Percentiles rank a stretch among this genome's conserved stretches.
Conservation (phyloP, 1,140 invertebrate species). For the Bombus superbus region DNA sequence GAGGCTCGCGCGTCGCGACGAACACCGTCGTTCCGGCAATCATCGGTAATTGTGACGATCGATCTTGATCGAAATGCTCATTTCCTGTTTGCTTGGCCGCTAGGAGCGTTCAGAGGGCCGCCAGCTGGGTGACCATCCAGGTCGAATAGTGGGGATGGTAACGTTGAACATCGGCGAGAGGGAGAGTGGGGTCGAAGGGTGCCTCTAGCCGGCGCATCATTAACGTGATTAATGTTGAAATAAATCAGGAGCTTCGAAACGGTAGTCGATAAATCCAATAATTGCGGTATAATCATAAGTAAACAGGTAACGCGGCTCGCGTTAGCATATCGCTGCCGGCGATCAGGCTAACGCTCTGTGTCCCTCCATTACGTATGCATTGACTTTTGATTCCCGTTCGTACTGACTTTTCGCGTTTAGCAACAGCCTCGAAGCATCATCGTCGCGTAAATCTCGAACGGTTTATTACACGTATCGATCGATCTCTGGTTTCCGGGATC, state of each 20-base stretch:
- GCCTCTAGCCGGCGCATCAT: constrained; percentile 78
- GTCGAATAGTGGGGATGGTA: constrained; percentile 51
- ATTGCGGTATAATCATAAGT: constrained; percentile 82
- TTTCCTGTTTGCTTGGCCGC: constrained; percentile 78
- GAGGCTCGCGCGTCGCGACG: constrained; percentile 48
- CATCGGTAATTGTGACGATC: constrained; percentile 81
- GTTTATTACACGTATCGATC: constrained; percentile 7
- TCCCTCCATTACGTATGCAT: constrained; percentile 33
- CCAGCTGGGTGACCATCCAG: constrained; percentile 9
- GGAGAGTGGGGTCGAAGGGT: constrained; percentile 58
- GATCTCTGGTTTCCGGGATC: constrained; percentile 6
- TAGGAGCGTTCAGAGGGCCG: constrained; percentile 42
- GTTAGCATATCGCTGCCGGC: constrained; percentile 66
- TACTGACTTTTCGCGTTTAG: constrained; percentile 35
- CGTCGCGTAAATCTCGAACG: background rate
- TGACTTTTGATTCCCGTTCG: constrained; percentile 37
- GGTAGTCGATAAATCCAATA: constrained; percentile 81
- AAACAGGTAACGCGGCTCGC: constrained; percentile 77
- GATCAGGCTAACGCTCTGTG: constrained; percentile 46
- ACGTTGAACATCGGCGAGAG: constrained; percentile 37
- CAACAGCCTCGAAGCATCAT: background rate
- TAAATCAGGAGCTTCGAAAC: constrained; percentile 81
- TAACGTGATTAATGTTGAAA: constrained; percentile 83
- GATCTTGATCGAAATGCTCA: constrained; percentile 82
- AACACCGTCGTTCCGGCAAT: constrained; percentile 57